Evolutionary conservation across 2,113 vertebrate species (phyloP), one percentile per base, ranked within the genome.

Genomic region (Larimichthys crocea): DNA sequence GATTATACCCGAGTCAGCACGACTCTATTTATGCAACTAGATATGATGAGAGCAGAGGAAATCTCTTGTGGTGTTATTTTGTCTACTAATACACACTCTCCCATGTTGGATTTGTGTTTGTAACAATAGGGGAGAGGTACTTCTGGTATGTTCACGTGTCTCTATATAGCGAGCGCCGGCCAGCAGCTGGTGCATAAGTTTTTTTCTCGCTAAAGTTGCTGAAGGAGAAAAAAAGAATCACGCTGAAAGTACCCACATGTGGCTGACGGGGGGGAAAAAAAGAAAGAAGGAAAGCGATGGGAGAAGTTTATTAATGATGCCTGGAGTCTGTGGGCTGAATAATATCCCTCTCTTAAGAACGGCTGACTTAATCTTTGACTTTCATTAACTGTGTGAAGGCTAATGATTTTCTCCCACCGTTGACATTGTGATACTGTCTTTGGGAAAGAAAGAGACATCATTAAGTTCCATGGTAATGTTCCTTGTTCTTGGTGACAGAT

Each of bases 321-420:
- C 63, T 24, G 29, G 53, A 59, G 79, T 79, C 76, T 83, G 73
- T 26, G 69, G 74, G 71, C 74, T 84, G 80, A 83, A 83, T 88
- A 85, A 86, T 86, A 73, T 82, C 62, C 62, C 65, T 81, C 88
- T 88, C 65, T 86, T 77, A 82, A 83, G 69, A 89, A 86, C 20
- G 52, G 74, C 86, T 86, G 80, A 88, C 93, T 88, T 89, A 87
- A 89, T 92, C 91, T 91, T 84, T 92, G 92, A 88, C 91, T 92
- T 92, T 92, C 91, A 93, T 92, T 93, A 91, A 89, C 60, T 79
- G 71, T 85, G 86, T 77, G 82, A 91, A 87, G 85, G 90, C 86
- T 87, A 92, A 92, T 90, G 88, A 87, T 87, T 88, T 83, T 69
- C 80, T 71, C 84, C 79, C 73, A 82, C 69, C 52, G 53, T 64